These are phyloP conservation scores for Ancistrus triradiatus DNA, from an alignment of 2,113 vertebrate species.

Conservation along the genomic window DNA sequence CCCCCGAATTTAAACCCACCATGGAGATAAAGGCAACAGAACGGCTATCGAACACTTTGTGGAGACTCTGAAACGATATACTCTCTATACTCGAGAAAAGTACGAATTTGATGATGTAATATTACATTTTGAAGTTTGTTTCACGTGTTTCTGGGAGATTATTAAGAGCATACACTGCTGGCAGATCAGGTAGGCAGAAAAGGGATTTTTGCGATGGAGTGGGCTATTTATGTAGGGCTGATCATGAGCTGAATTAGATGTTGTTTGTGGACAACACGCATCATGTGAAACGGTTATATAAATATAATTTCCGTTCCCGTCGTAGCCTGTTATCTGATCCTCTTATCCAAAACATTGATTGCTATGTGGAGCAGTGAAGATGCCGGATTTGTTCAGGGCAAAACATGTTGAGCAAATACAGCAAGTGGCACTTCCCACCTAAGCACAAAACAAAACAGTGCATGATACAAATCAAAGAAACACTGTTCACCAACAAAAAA, in stretches of 20 bases:
- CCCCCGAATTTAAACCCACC: no score
- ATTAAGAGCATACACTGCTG: not conserved
- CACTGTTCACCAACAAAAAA: not conserved
- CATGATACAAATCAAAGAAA: not conserved
- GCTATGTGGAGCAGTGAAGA: not conserved
- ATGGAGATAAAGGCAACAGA: no score
- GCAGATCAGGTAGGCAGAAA: not conserved
- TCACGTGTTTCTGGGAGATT: no score
- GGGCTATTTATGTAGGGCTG: conserved; percentile 3
- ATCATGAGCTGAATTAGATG: conserved; percentile 32
- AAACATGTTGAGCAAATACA: not conserved
- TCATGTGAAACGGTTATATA: conserved; percentile 23
- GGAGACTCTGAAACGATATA: no score
- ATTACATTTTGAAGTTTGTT: no score
- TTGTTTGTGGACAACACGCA: not conserved
- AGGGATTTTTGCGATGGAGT: no score
- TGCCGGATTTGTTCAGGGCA: no score
- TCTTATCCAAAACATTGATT: no score
- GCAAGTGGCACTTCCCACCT: no score
- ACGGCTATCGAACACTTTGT: no score
- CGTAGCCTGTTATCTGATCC: not conserved
- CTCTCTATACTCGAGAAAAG: no score
- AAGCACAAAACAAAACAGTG: not conserved
- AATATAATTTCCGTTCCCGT: not conserved
- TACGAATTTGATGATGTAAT: no score